Conservation (phyloP, 2,113 vertebrate genomes). For the Vicugna pacos region DNA sequence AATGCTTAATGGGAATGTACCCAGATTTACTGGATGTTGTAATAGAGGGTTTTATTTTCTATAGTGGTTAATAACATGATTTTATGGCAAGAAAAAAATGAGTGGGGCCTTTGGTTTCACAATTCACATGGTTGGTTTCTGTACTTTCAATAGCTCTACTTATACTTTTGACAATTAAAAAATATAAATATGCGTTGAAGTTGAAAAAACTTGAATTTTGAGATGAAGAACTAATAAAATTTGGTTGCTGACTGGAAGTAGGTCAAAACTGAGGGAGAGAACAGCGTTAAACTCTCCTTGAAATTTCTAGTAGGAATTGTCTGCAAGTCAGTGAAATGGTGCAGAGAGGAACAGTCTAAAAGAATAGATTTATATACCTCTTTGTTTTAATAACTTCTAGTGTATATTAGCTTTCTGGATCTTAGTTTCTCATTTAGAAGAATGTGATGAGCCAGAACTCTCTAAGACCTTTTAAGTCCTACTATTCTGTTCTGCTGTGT, state of each 20-base stretch:
- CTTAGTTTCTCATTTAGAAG: conserved; percentile 10
- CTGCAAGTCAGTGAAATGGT: not conserved
- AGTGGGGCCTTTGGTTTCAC: not conserved
- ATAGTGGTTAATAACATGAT: not conserved
- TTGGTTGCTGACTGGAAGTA: not conserved
- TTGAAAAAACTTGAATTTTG: not conserved
- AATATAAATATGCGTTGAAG: not conserved
- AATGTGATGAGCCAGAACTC: not conserved
- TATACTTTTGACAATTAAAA: not conserved
- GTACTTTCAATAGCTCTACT: not conserved
- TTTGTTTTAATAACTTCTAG: not conserved
- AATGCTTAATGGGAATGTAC: not conserved
- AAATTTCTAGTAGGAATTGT: not conserved
- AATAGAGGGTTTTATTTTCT: not conserved
- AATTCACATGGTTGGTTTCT: not conserved
- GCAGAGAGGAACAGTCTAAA: not conserved
- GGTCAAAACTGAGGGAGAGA: not conserved
- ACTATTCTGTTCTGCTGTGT: not conserved
- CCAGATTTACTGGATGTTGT: not conserved
- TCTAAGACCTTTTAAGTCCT: not conserved
- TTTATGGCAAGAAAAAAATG: not conserved
- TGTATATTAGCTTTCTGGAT: not conserved
- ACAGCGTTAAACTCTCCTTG: not conserved
- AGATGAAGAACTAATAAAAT: conserved; percentile 12
- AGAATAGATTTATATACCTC: not conserved